Conservation (phyloP, 2,888 invertebrate genomes). For the Hipparchia sbordonii region DNA sequence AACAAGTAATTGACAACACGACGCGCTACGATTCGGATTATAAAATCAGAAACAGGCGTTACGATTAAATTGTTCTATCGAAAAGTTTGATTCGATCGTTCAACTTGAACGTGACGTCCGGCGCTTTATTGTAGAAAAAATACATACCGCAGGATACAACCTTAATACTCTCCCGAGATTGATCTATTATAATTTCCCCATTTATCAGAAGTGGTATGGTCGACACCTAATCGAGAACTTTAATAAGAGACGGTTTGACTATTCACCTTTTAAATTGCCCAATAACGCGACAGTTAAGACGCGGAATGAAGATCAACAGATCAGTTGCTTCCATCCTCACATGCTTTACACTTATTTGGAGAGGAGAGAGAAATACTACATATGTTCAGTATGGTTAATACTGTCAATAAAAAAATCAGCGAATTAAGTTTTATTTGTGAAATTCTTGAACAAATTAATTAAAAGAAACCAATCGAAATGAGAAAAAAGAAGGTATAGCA, state of each 20-base stretch:
- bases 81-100: constrained; percentile 65
- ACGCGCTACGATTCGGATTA: constrained; percentile 38
- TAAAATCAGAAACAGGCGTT: constrained; percentile 40
- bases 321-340: no score
- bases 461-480: constrained; percentile 10
- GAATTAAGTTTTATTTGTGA: background rate
- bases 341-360: no score
- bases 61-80: constrained; percentile 41
- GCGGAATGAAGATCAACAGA: no score
- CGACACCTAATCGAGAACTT: background rate
- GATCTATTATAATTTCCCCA: constrained; percentile 52
- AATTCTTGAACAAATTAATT: constrained; percentile 1
- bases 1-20: constrained; percentile 36
- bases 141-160: constrained; percentile 54
- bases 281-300: no score
- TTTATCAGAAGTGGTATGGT: constrained; percentile 17
- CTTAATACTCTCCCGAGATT: constrained; percentile 56
- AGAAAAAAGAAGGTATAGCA: constrained; percentile 13
- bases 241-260: background rate
- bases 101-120: constrained; percentile 77
- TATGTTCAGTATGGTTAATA: no score
- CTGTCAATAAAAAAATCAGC: no score
- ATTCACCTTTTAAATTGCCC: background rate
- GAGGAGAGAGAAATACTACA: no score
- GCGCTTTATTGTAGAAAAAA: constrained; percentile 54